Base-by-base conservation (phyloP, 2,113 vertebrate species). In the Cygnus atratus region DNA sequence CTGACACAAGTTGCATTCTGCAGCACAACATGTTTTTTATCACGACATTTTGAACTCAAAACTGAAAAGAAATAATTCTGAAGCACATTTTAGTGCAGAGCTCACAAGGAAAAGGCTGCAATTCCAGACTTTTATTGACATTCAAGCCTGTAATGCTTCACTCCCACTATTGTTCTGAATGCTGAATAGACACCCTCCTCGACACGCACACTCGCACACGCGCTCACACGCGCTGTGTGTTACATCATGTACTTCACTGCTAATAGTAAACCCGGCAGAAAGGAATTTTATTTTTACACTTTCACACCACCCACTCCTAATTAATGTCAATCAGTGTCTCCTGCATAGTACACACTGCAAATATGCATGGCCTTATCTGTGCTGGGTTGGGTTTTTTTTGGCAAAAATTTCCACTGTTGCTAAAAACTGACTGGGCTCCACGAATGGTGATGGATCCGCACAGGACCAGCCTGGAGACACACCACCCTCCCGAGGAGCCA, bases 311-410 rank as follows among this genome's bases (percentile, higher is more conserved):
- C 92, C 93, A 96, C 97, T 97, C 70, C 87, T 97, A 96, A 98
- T 97, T 97, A 96, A 92, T 84, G 96, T 95, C 97, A 97, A 75
- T 96, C 96, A 70, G 94, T 55, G 65, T 87, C 91, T 97, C 93
- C 94, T 91, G 83, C 93, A 76, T 71, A 77, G 85, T 94, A 92
- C 59, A 88, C 79, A 87, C 52, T 70, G 81, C 77, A 97, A 94
- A 96, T 44, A 73, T 68, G 91, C 80, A 18, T 18, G 83, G 80
- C 80, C 94, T 94, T 65, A 82, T 92, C 83, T 71, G 41, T 44
- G 86, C 83, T 66, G 57, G 52, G 58, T 50, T 48, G 44, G 2
- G 5, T 20, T 37, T 39, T 29, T 70, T 35, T 3, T 50, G 70
- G 91, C 83, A 96, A 95, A 96, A 96, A 83, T 89, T 94, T 93